Conservation (phyloP, 1,140 invertebrate genomes). For the Chrysoperla carnea region DNA sequence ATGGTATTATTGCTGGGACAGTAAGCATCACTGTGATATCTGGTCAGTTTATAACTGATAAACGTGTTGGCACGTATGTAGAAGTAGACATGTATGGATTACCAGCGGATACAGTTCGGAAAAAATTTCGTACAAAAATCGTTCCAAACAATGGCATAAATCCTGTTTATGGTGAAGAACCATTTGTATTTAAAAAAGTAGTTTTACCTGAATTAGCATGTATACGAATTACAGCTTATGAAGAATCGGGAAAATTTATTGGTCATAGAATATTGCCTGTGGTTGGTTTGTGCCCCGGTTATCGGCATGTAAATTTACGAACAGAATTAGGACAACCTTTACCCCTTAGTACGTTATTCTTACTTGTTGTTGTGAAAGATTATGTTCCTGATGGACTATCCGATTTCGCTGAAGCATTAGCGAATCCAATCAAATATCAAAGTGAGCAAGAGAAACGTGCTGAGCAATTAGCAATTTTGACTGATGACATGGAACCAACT, state of each 20-base stretch:
- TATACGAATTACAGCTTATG: conserved; percentile 88
- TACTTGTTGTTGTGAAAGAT: conserved; percentile 86
- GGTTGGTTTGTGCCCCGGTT: conserved; percentile 88
- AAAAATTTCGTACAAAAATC: conserved; percentile 88
- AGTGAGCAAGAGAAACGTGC: conserved; percentile 82
- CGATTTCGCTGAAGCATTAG: conserved; percentile 89
- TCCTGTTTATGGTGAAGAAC: conserved; percentile 89
- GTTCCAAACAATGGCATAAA: conserved; percentile 93
- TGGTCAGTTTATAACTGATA: conserved; percentile 91
- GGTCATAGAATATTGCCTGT: conserved; percentile 93
- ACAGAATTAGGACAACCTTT: conserved; percentile 92
- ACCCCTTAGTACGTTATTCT: conserved; percentile 73
- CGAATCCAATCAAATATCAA: conserved; percentile 95
- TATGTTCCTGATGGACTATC: conserved; percentile 91
- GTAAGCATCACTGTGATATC: conserved; percentile 80
- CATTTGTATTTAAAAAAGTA: conserved; percentile 96
- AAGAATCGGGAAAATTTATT: conserved; percentile 85
- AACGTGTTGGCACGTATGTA: conserved; percentile 89
- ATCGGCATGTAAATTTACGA: conserved; percentile 69
- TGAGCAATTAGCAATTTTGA: conserved; percentile 78
- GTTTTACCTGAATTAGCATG: conserved; percentile 94
- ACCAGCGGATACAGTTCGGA: conserved; percentile 93
- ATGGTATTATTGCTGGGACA: conserved; percentile 96
- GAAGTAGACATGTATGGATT: conserved; percentile 99
- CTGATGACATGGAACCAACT: conserved; percentile 52